Percentiles rank a stretch among this genome's conserved stretches.
Conservation (phyloP, 2,888 invertebrate genomes). For the Spilosoma lubricipeda region DNA sequence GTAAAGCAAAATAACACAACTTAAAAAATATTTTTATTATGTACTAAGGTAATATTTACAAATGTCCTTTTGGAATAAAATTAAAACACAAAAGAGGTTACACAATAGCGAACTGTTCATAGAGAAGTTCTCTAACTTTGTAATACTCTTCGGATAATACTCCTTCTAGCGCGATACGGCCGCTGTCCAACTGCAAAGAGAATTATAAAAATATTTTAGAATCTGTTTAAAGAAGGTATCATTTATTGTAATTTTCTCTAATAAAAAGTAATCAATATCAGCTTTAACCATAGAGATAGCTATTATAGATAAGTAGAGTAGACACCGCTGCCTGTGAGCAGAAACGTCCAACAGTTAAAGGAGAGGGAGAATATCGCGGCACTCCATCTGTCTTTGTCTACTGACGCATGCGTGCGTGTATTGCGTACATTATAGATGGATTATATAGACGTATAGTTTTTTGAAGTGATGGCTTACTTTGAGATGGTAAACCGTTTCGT, state of each 20-base stretch:
- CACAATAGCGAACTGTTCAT: constrained; percentile 98
- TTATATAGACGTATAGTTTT: too few species aligned
- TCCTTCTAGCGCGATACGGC: constrained; percentile 97
- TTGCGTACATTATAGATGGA: too few species aligned
- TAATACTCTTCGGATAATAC: constrained; percentile 98
- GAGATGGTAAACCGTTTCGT: too few species aligned
- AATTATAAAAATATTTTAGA: neutral
- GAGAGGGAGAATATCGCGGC: too few species aligned
- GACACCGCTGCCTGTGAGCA: too few species aligned
- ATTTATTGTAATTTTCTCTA: neutral
- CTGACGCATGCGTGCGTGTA: too few species aligned
- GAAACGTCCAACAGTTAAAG: too few species aligned
- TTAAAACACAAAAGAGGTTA: constrained; percentile 68
- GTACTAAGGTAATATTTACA: constrained; percentile 16
- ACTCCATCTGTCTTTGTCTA: too few species aligned
- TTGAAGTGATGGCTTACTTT: too few species aligned
- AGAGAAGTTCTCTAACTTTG: constrained; percentile 95
- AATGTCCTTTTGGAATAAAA: neutral
- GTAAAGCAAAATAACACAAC: neutral
- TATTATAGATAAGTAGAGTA: too few species aligned
- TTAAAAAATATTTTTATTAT: constrained; percentile 2
- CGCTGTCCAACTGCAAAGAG: constrained; percentile 92
- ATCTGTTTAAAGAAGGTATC: neutral
- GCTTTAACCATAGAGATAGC: too few species aligned
- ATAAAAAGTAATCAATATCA: too few species aligned